Evolutionary conservation across 2,888 invertebrate species (phyloP), one percentile per base, ranked within the genome.

Genomic region (Periphyllus acericola): DNA sequence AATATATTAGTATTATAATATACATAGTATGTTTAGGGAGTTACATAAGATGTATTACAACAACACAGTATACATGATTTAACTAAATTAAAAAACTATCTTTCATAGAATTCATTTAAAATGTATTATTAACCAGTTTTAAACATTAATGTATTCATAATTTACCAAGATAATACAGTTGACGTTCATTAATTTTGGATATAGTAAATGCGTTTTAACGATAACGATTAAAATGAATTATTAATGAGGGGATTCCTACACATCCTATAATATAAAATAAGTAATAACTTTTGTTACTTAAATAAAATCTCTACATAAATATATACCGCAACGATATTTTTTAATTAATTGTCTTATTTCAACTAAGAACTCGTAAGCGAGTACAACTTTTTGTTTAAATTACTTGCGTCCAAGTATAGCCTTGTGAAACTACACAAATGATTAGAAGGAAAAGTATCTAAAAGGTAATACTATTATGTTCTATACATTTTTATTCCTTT

Each of bases 181-280:
- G 3, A 32, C 17, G 29, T 60, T 66, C 72, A 52, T 83, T n/a
- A 83, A 34, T 75, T 84, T 75, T 17, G 36, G 25, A 25, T 84
- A 6, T 46, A 40, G 25, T 60, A 75, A 83, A 83, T 55, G 82
- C n/a, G n/a, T 72, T 72, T n/a, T 83, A 72, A 83, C 52, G 52
- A 75, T 75, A 83, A 60, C 74, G 55, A 83, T 83, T 75, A 40
- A 71, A 83, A 83, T 75, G 19, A 84, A 66, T 75, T 75, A 66
- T 66, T 66, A 75, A 66, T 75, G 60, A 84, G 25, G 32, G 21
- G 40, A 66, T 40, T 40, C 75, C 29, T 46, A 14, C 2, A 81
- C 40, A 75, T 76, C 36, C 29, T 40, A 68, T 29, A 21, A 21
- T 11, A 55, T 55, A 1, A 40, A 40, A 68, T 46, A n/a, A n/a